A percentile compares a stretch with the other conserved stretches of the same genome.
phyloP scores from a whole-genome alignment of 92 coral and sea anemone species.

The Actinostola sp. region DNA sequence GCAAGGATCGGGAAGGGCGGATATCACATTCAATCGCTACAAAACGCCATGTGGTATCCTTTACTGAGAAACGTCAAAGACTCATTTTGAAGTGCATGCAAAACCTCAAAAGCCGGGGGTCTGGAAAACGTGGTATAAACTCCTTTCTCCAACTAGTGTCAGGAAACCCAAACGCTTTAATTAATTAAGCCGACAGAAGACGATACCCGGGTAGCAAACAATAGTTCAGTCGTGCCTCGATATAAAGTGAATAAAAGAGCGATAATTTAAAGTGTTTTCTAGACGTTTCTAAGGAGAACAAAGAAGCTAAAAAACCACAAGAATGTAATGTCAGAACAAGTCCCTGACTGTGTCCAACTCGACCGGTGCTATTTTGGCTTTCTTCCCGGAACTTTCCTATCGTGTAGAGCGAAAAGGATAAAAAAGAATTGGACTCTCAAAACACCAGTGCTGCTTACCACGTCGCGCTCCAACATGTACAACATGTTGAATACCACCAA shows the following conservation, averaged over 20 bases:
- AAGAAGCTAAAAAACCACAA: constrained; percentile 4
- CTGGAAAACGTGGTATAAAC: no score
- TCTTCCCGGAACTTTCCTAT: background rate
- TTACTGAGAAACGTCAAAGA: no score
- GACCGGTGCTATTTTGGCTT: background rate
- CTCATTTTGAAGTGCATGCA: no score
- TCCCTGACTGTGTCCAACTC: no score
- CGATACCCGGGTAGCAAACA: no score
- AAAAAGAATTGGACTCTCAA: background rate
- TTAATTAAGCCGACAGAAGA: no score
- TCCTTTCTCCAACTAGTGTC: no score
- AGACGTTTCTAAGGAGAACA: constrained; percentile 1
- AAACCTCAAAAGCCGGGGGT: no score
- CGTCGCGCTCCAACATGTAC: no score
- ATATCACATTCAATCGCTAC: background rate
- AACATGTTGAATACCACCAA: no score
- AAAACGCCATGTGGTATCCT: background rate
- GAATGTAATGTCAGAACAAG: background rate
- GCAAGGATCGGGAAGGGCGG: background rate
- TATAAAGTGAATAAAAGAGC: background rate
- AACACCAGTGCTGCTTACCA: background rate
- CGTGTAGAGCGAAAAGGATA: background rate
- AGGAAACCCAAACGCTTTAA: no score
- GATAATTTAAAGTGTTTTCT: background rate
- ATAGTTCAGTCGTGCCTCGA: no score